Evolutionary conservation across 2,113 vertebrate genomes (phyloP), one percentile per base, ranked within the genome.

Genomic region (Mormyrus iriodes): DNA sequence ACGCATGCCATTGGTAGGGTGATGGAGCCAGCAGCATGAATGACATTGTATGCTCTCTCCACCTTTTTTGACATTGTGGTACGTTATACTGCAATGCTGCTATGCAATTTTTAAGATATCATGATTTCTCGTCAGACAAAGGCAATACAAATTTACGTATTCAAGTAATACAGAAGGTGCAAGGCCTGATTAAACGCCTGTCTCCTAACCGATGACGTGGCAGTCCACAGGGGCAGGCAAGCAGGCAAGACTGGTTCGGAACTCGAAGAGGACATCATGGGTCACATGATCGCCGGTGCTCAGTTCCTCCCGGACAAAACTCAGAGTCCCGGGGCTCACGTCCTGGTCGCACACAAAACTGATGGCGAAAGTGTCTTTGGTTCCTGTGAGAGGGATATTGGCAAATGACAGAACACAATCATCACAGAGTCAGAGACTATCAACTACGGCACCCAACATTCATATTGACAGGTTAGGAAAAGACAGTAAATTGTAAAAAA

Each of bases 221-320:
- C 98, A 99, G 88, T 97, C 96, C 55, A 99, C 97, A 0, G 97
- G 96, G 89, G 97, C 96, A 52, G 98, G 97, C 55, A 94, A 86
- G 49, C 98, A 99, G 69, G 95, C 98, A 92, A 99, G 92, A 0
- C 97, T 94, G 0, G 98, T 99, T 90, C 95, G 94, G 93, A 99
- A 97, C 94, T 98, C 96, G 65, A 99, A 98, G 46, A 96, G 94
- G 4, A 95, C 97, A 86, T 97, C 91, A 3, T 96, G 96, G 88
- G 90, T 90, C 88, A 96, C 91, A 0, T 95, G 95, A 1, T 5
- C 2, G 0, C 89, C 0, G 0, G 93, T 94, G 88, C 96, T 95
- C n/a, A 98, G 76, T n/a, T 97, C 96, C 90, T 98, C 96, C 4
- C 61, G 94, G 44, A 97, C 88, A 90, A 99, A 93, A 17, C 89